A percentile compares a stretch with the other conserved stretches of the same genome.
phyloP scores from a whole-genome alignment of 2,797 vertebrate genomes.

The Bovichtus diacanthus region DNA sequence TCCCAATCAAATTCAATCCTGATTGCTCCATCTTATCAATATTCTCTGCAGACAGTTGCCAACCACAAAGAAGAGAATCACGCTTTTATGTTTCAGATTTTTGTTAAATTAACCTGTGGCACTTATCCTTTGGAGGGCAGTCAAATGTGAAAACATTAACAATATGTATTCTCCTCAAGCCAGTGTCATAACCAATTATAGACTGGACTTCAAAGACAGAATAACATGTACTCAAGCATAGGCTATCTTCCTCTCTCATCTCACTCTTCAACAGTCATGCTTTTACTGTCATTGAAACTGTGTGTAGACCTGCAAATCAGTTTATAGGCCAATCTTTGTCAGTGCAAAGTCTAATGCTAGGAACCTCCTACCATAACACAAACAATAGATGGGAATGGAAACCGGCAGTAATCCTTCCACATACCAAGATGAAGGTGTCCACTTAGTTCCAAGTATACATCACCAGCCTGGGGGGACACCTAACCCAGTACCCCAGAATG shows the following conservation, averaged over 20 bases:
- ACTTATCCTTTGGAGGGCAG: neutral
- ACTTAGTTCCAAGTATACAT: neutral
- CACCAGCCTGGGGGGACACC: conserved; percentile 1
- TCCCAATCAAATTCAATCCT: neutral
- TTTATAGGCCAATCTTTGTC: neutral
- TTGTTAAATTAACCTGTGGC: neutral
- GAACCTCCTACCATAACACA: too few relatives aligned
- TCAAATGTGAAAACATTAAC: neutral
- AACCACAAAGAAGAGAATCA: neutral
- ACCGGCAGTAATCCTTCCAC: conserved; percentile 13
- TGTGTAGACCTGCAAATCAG: neutral
- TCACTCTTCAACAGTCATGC: neutral
- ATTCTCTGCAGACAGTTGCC: neutral
- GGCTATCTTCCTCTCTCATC: neutral
- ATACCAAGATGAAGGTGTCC: neutral
- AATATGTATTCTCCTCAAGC: neutral
- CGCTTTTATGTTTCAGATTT: neutral
- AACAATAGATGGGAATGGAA: conserved; percentile 4
- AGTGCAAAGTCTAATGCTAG: neutral
- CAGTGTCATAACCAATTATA: neutral
- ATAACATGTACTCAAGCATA: neutral
- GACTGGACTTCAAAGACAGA: neutral
- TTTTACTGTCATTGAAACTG: neutral
- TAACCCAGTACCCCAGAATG: neutral
- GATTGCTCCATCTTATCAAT: neutral